A percentile compares a stretch with the other conserved stretches of the same genome.
Evolutionary conservation across 1,140 invertebrate species (phyloP).

Genomic region (Tetragnatha versicolor): DNA sequence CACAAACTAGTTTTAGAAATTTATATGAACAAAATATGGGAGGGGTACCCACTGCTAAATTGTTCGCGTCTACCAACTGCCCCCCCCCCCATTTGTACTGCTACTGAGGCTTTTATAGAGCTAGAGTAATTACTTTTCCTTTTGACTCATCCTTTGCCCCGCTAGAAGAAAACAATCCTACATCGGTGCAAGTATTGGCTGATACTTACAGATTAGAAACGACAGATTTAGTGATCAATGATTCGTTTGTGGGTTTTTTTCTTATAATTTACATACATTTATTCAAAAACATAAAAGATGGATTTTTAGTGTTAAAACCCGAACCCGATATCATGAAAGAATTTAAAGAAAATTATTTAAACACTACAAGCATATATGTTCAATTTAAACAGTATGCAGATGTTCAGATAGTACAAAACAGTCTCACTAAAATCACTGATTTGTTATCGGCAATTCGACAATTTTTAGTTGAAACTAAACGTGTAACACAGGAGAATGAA

Average conservation of each 20-base stretch:
- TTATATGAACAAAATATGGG: constrained; percentile 12
- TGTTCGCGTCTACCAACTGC: constrained; percentile 16
- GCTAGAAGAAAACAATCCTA: neutral
- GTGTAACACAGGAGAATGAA: neutral
- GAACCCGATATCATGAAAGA: constrained; percentile 3
- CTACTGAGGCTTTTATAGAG: constrained; percentile 14
- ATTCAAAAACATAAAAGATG: constrained; percentile 11
- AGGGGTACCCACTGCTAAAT: constrained; percentile 3
- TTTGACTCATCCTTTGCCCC: neutral
- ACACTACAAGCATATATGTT: neutral
- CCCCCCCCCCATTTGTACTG: neutral
- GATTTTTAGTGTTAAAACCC: neutral
- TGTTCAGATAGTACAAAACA: neutral
- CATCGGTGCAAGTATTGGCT: neutral
- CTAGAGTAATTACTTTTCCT: constrained; percentile 4
- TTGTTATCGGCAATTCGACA: constrained; percentile 9
- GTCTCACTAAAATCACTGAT: neutral
- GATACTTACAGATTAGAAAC: constrained; percentile 2
- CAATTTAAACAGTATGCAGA: constrained; percentile 28
- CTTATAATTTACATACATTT: constrained; percentile 10
- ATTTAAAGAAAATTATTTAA: constrained; percentile 29
- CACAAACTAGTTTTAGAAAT: constrained; percentile 22
- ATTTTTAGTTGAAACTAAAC: constrained; percentile 21
- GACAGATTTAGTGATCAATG: neutral
- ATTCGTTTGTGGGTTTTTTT: constrained; percentile 3